A percentile compares a stretch with the other conserved stretches of the same genome.
Evolutionary conservation across 2,888 invertebrate genomes (phyloP).

Genomic region (Cacoxenus indagator): DNA sequence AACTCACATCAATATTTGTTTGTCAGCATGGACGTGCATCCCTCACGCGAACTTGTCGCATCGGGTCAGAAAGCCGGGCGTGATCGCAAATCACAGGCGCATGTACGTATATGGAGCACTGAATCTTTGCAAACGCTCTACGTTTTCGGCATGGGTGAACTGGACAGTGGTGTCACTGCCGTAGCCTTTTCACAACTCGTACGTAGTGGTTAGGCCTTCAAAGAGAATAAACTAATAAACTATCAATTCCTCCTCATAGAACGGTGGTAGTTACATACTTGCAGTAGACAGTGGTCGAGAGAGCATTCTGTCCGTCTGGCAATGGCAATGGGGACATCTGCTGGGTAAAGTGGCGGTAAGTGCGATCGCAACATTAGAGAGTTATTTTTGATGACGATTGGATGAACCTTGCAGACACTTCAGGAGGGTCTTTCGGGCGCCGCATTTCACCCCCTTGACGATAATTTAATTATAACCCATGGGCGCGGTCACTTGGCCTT

Average conservation of each 20-base stretch:
- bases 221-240: background rate
- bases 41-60: constrained; percentile 88
- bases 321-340: constrained; percentile 95
- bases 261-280: constrained; percentile 90
- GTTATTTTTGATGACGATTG: background rate
- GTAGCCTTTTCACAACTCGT: constrained; percentile 92
- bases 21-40: constrained; percentile 91
- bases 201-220: constrained; percentile 48
- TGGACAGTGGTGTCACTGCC: constrained; percentile 88
- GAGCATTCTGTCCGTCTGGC: constrained; percentile 93
- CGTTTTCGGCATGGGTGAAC: constrained; percentile 92
- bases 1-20: background rate
- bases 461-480: constrained; percentile 90
- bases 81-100: constrained; percentile 87
- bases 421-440: constrained; percentile 91
- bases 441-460: constrained; percentile 91
- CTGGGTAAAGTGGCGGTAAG: constrained; percentile 94
- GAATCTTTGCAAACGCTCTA: constrained; percentile 89
- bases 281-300: constrained; percentile 91
- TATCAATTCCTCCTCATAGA: constrained; percentile 72
- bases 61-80: constrained; percentile 90
- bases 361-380: background rate
- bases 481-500: constrained; percentile 93
- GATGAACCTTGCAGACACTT: constrained; percentile 76
- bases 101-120: constrained; percentile 93